phyloP scores from a whole-genome alignment of 2,888 invertebrate species.

The Agonopterix subpropinquella region DNA sequence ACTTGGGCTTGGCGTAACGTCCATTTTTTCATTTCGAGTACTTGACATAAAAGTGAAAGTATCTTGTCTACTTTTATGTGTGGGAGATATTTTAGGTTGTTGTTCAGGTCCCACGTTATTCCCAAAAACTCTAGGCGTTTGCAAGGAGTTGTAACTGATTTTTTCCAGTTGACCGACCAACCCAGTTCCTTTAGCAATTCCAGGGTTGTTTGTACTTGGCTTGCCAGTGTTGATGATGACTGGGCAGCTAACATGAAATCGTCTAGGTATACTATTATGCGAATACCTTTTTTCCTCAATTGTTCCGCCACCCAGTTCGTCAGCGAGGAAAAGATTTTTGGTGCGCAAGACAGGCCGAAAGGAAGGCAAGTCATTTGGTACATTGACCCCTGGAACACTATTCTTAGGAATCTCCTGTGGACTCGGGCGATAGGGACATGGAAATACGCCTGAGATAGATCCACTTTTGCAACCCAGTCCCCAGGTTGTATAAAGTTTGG shows the following conservation, averaged over 20 bases:
- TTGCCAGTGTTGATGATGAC: background rate
- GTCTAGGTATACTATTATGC: constrained; percentile 9
- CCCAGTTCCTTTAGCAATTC: background rate
- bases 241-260: constrained; percentile 1
- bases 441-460: background rate
- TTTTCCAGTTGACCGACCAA: background rate
- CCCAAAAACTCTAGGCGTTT: background rate
- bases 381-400: background rate
- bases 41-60: background rate
- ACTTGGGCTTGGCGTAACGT: background rate
- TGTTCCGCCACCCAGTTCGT: constrained; percentile 6
- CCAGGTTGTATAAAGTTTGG: too few relatives aligned
- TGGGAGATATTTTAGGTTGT: background rate
- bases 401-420: background rate
- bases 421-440: background rate
- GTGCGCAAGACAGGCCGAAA: constrained; percentile 10
- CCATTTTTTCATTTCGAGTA: constrained; percentile 4
- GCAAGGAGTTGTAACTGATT: background rate
- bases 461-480: too few relatives aligned
- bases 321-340: constrained; percentile 5
- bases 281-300: constrained; percentile 1
- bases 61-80: background rate
- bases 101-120: background rate
- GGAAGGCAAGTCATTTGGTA: constrained; percentile 4
- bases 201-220: background rate